Percentiles rank a stretch among this genome's conserved stretches.
Conservation (phyloP, 1,140 invertebrate species). For the Eufriesea mexicana region DNA sequence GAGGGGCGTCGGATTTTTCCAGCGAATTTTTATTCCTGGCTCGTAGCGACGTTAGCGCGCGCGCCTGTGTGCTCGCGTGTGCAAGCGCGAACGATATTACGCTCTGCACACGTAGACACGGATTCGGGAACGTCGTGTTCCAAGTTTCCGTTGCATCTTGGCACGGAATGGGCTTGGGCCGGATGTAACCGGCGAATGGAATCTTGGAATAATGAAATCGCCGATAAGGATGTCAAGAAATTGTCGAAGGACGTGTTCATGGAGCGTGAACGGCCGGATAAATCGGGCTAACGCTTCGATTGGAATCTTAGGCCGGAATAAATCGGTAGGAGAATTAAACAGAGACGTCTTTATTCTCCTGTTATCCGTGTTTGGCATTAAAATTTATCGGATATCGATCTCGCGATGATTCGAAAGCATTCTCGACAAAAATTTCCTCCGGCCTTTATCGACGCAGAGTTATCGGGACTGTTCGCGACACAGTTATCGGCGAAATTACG, state of each 20-base stretch:
- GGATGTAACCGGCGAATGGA: slow-evolving; percentile 17
- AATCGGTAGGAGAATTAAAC: neutral
- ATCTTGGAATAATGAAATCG: slow-evolving; percentile 70
- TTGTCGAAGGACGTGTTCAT: slow-evolving; percentile 15
- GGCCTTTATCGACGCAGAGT: neutral
- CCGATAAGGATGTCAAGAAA: slow-evolving; percentile 61
- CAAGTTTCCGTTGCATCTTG: slow-evolving; percentile 30
- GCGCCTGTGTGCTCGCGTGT: neutral
- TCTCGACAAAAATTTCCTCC: neutral
- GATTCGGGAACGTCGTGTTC: neutral
- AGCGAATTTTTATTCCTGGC: slow-evolving; percentile 49
- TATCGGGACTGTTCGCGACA: neutral
- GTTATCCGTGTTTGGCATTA: neutral
- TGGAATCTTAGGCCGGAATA: neutral
- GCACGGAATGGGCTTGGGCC: neutral
- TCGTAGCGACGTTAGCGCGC: slow-evolving; percentile 15
- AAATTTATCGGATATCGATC: neutral
- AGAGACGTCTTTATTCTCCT: too few species aligned
- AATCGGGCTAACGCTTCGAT: neutral
- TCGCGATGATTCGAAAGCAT: too few species aligned
- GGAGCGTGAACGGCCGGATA: neutral
- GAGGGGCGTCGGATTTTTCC: neutral
- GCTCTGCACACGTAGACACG: neutral
- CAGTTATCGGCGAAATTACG: slow-evolving; percentile 32
- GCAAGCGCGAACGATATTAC: neutral